phyloP scores from a whole-genome alignment of 1,140 invertebrate genomes.

The Pseudomyrmex cubaensis region DNA sequence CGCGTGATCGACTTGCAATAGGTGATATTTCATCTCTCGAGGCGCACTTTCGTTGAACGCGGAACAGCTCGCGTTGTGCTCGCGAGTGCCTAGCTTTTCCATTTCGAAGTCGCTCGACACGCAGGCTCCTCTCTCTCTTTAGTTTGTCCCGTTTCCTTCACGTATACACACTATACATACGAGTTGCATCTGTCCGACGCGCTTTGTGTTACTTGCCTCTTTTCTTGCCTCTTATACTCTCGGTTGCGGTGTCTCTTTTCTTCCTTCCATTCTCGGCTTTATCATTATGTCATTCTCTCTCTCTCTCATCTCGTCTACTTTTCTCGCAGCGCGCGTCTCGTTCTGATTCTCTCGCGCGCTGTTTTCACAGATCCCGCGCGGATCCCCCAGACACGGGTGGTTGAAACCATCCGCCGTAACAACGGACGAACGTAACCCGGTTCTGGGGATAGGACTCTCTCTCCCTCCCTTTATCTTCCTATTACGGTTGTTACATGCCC shows the following conservation, averaged over 20 bases:
- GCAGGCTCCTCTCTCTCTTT: slow-evolving; percentile 9
- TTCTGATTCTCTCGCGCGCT: neutral
- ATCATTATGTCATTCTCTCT: neutral
- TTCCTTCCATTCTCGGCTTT: too few relatives aligned
- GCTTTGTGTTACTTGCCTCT: slow-evolving; percentile 48
- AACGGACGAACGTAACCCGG: slow-evolving; percentile 51
- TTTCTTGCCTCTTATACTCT: slow-evolving; percentile 39
- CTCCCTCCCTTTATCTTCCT: slow-evolving; percentile 36
- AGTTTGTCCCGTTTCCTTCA: slow-evolving; percentile 53
- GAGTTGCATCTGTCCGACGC: slow-evolving; percentile 55
- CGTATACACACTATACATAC: slow-evolving; percentile 9
- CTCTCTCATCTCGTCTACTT: slow-evolving; percentile 7
- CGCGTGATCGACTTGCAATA: neutral
- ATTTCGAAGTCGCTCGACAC: slow-evolving; percentile 57
- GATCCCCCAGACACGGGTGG: slow-evolving; percentile 26
- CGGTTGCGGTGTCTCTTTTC: too few relatives aligned
- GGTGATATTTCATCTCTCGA: neutral
- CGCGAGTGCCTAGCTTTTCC: slow-evolving; percentile 35
- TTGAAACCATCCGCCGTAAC: slow-evolving; percentile 46
- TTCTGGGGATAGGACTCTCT: slow-evolving; percentile 38
- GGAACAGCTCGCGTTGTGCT: neutral
- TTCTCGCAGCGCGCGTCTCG: neutral
- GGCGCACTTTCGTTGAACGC: slow-evolving; percentile 28
- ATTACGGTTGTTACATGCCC: slow-evolving; percentile 61
- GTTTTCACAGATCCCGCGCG: slow-evolving; percentile 50